Evolutionary conservation across 92 coral and sea anemone species (phyloP), one percentile per base, ranked within the genome.

Genomic region (Siderastrea radians): DNA sequence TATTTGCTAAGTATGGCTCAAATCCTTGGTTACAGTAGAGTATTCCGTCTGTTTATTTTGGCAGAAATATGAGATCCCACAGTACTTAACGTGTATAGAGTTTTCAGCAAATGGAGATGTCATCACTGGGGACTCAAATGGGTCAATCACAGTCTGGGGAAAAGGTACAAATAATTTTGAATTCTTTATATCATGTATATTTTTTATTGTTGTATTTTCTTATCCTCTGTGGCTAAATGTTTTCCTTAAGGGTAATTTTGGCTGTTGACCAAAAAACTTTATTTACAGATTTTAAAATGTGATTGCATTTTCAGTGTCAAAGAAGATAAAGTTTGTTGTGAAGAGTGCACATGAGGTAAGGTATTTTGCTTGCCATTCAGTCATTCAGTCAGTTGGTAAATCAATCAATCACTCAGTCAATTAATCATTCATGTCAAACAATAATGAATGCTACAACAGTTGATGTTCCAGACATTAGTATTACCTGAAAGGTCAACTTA

Each of bases 271-370:
- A 3, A 70, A 0, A 10, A 13, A 12, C 49, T n/a, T 3, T 10
- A 26, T 9, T 13, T 7, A 13, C 49, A 45, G 19, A 45, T 53
- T 82, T 68, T 83, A 0, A 17, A 50, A 17, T 84, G 9, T 58
- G 8, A 5, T 44, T 74, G 71, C 19, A 48, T 12, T 70, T 92
- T 53, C 85, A 94, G 98, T 93, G 3, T 95, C 98, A 12, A 95
- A 95, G 83, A 95, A 95, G 87, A 88, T 95, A 86, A 95, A 95
- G 90, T 95, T 93, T 86, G 88, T 92, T 78, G 98, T 93, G 15
- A 88, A 92, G 75, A 93, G 91, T 77, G 98, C 98, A 4, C 98
- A 95, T 79, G 98, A 95, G 98, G 98, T 95, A 85, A 58, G 74
- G 45, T 47, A 26, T 26, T 26, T 26, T 26, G 38, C 38, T 26